Conservation (phyloP, 2,113 vertebrate species). For the Acanthisitta chloris region DNA sequence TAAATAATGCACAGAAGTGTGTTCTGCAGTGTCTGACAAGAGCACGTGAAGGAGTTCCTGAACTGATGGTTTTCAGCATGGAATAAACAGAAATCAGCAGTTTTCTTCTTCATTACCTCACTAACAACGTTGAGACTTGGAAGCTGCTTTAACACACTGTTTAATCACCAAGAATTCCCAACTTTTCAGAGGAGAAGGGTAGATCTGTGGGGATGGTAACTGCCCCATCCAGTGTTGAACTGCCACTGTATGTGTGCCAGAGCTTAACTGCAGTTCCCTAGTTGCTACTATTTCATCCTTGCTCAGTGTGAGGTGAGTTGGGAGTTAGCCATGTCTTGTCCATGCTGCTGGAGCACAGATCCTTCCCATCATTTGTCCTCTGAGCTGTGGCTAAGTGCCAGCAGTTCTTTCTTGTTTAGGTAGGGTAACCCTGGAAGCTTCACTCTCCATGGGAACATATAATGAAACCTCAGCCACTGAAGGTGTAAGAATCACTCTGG, state of each 20-base stretch:
- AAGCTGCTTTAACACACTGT: background rate
- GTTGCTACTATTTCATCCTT: background rate
- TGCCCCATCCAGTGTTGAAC: background rate
- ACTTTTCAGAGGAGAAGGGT: background rate
- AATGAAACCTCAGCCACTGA: background rate
- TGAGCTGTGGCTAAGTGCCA: background rate
- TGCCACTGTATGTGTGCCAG: background rate
- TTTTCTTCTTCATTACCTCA: background rate
- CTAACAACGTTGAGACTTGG: background rate
- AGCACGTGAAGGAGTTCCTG: background rate
- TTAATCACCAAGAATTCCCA: background rate
- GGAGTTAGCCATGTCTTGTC: background rate
- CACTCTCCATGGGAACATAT: background rate
- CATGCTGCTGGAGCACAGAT: background rate
- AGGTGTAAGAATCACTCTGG: background rate
- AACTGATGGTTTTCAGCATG: background rate
- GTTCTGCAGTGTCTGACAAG: background rate
- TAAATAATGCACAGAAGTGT: background rate
- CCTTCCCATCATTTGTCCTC: background rate
- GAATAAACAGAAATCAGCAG: background rate
- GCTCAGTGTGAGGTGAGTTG: background rate
- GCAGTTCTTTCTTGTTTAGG: background rate
- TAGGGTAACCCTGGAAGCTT: background rate
- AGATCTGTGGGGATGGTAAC: background rate
- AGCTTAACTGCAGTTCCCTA: background rate